Evolutionary conservation across 2,888 invertebrate genomes (phyloP).

Genomic region (Frankliniella intonsa): DNA sequence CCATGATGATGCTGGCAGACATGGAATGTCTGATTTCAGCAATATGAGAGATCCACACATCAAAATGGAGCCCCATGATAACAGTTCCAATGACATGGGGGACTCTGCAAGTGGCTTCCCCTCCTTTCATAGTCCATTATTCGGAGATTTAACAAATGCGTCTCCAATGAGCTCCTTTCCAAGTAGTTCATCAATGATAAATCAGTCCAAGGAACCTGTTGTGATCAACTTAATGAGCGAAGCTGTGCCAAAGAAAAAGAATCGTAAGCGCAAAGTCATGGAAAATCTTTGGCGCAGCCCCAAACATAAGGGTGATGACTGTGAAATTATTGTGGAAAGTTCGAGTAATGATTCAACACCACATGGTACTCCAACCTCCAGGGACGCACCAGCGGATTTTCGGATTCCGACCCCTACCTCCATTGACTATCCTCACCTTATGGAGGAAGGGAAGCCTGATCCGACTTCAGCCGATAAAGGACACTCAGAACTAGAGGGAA

Average conservation of each 20-base stretch:
- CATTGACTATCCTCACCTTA: conserved; percentile 34
- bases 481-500: conserved; percentile 35
- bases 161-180: conserved; percentile 2
- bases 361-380: conserved; percentile 52
- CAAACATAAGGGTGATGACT: conserved; percentile 53
- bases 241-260: conserved; percentile 43
- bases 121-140: neutral
- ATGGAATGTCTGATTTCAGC: conserved; percentile 45
- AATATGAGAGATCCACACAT: conserved; percentile 38
- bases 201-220: neutral
- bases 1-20: conserved; percentile 44
- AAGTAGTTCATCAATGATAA: neutral
- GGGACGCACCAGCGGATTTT: conserved; percentile 51
- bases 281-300: neutral
- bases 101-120: neutral
- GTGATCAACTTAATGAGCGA: neutral
- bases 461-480: conserved; percentile 35
- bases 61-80: neutral
- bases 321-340: conserved; percentile 58
- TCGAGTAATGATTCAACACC: conserved; percentile 59
- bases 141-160: neutral
- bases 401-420: conserved; percentile 47
- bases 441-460: conserved; percentile 34
- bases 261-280: conserved; percentile 50
- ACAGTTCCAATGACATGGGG: conserved; percentile 18